Percentiles rank a stretch among this genome's conserved stretches.
phyloP scores from a whole-genome alignment of 2,113 vertebrate species.

The Numida meleagris region DNA sequence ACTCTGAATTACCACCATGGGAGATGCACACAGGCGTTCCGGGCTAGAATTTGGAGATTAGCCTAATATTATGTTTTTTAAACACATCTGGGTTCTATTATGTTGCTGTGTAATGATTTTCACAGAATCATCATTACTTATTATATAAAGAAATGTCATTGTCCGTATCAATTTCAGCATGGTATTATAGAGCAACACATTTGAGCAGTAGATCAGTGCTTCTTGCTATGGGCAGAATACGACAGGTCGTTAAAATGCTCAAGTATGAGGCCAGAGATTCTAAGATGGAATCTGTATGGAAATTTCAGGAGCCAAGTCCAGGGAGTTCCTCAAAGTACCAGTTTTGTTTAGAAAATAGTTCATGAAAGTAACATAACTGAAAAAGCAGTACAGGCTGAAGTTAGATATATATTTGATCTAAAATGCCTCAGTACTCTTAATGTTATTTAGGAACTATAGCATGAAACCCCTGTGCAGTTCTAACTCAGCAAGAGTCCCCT shows the following conservation, averaged over 20 bases:
- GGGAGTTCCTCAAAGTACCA: background rate
- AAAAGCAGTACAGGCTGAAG: background rate
- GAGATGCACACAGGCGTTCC: background rate
- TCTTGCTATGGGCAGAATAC: background rate
- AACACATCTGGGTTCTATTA: slow-evolving; percentile 57
- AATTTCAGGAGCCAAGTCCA: background rate
- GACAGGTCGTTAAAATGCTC: background rate
- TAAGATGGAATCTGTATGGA: background rate
- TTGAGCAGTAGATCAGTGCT: background rate
- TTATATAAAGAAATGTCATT: background rate
- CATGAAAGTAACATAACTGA: background rate
- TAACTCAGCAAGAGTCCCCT: background rate
- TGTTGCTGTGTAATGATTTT: slow-evolving; percentile 47
- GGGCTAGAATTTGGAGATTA: slow-evolving; percentile 9
- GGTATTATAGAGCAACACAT: background rate
- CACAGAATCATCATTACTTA: slow-evolving; percentile 16
- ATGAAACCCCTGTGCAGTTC: background rate
- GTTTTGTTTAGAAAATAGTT: background rate
- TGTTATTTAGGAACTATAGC: background rate
- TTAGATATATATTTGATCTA: background rate
- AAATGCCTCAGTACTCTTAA: background rate
- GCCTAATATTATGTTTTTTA: slow-evolving; percentile 10
- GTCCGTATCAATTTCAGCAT: background rate
- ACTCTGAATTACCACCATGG: slow-evolving; percentile 35
- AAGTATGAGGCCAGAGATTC: background rate